Evolutionary conservation across 2,113 vertebrate genomes (phyloP), one percentile per base, ranked within the genome.

Genomic region (Syngnathus typhle): DNA sequence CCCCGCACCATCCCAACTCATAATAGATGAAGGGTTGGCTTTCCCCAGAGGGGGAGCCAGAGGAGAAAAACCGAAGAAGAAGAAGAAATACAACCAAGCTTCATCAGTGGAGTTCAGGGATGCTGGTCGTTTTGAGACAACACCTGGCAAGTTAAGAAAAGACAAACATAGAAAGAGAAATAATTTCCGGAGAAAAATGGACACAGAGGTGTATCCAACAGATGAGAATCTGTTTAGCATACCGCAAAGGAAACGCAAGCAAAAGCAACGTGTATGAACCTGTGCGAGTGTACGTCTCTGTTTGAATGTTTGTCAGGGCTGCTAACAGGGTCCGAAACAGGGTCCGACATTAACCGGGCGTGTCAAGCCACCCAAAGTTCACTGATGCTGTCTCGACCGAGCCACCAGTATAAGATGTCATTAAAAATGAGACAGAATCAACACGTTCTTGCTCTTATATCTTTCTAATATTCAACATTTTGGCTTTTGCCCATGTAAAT

Each of bases 151-250:
- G 51, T 46, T 68, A 13, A 74, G 65, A 32, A 58, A 56, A 15
- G 21, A 69, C 43, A 71, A 55, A 6, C 19, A 13, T 43, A 23
- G 69, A 65, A 18, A 77, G 65, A 82, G 71, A 78, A 59, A 56
- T 64, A 23, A 6, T 47, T 4, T 52, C 13, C 2, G 11, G 7
- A 85, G 74, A 60, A 77, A 65, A 27, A 7, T 0, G 2, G 44
- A 5, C 0, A 49, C 56, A 1, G 55, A 71, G 21, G 61, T 69
- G 73, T 77, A 82, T 67, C 80, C 84, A 11, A 62, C 70, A 0
- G 88, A 91, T 15, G 90, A 92, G 68, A 85, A 92, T 78, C 87
- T 92, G 58, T 91, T 92, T 64, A 49, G 52, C 43, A 91, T 92
- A 72, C 91, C 91, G 77, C 91, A 91, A 71, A 89, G 78, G 73